phyloP scores from a whole-genome alignment of 2,888 invertebrate species.

The Pteria penguin region DNA sequence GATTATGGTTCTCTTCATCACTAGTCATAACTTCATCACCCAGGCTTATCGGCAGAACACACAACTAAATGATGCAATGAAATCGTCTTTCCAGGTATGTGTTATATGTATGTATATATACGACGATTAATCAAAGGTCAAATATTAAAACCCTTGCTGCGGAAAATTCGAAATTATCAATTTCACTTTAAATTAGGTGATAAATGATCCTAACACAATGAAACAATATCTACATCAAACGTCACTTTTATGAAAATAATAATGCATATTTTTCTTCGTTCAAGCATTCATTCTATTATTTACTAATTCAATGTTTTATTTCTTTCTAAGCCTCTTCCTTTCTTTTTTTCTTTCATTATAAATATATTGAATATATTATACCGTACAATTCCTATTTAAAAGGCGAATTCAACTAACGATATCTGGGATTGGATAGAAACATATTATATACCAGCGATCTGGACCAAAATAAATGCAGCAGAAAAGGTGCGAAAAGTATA shows the following conservation, averaged over 20 bases:
- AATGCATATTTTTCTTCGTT: no score
- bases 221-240: no score
- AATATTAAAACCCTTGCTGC: no score
- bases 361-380: neutral
- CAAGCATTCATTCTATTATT: no score
- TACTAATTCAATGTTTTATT: neutral
- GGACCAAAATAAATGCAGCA: constrained; percentile 42
- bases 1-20: constrained; percentile 16
- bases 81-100: neutral
- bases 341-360: neutral
- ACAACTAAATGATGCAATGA: neutral
- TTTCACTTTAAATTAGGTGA: no score
- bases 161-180: no score
- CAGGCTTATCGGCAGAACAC: constrained; percentile 17
- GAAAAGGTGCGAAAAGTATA: constrained; percentile 40
- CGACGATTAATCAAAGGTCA: no score
- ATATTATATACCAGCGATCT: constrained; percentile 32
- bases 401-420: constrained; percentile 35
- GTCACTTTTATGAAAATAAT: no score
- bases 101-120: no score
- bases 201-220: no score
- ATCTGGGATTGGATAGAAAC: constrained; percentile 29
- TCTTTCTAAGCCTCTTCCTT: neutral
- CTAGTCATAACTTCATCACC: constrained; percentile 26
- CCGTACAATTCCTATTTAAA: neutral